These are phyloP conservation scores for Rana temporaria DNA, from an alignment of 2,113 vertebrate genomes.

Conservation along the genomic window DNA sequence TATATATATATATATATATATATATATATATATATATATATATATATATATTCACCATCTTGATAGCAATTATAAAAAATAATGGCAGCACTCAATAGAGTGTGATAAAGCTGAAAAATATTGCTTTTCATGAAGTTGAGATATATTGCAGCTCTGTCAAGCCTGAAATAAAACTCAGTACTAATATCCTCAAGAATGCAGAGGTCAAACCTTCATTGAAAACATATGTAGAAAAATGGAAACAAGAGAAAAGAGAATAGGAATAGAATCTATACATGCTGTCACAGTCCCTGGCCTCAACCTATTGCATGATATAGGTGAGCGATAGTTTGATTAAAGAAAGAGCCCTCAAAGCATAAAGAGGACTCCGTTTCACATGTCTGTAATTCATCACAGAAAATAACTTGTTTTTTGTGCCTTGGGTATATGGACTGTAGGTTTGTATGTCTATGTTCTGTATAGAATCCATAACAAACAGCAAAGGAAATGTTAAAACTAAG, in stretches of 20 bases:
- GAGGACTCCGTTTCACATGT: constrained; percentile 10
- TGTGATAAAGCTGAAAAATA: background rate
- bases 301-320: constrained; percentile 13
- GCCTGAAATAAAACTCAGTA: background rate
- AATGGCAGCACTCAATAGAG: background rate
- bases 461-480: background rate
- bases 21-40: too few relatives aligned
- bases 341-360: constrained; percentile 29
- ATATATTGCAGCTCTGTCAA: background rate
- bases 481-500: background rate
- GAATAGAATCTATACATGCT: background rate
- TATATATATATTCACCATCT: too few relatives aligned
- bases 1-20: too few relatives aligned
- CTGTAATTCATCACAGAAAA: constrained; percentile 44
- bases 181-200: background rate
- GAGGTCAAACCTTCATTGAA: constrained; percentile 22
- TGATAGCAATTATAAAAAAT: background rate
- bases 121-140: background rate
- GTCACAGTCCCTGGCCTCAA: background rate
- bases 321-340: constrained; percentile 52
- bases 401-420: constrained; percentile 25
- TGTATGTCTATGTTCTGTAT: constrained; percentile 14
- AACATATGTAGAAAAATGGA: constrained; percentile 26
- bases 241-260: background rate
- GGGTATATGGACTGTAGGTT: constrained; percentile 11